These are phyloP conservation scores for Neosilurus hyrtlii DNA, from an alignment of 2,797 vertebrate genomes.

Conservation along the genomic window DNA sequence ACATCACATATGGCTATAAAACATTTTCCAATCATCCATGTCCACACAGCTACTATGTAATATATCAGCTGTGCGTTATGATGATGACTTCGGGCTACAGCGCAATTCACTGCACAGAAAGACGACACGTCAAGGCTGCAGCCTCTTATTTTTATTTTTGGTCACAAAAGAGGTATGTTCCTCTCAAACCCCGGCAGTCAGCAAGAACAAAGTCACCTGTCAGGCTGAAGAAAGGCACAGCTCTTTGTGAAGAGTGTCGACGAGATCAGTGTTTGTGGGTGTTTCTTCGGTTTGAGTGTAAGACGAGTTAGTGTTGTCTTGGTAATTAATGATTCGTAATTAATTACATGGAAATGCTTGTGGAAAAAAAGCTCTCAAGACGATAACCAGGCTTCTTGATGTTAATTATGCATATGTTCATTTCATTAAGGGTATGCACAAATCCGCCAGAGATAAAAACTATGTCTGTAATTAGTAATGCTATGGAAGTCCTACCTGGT, in stretches of 20 bases:
- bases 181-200: neutral
- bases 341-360: neutral
- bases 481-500: conserved; percentile 78
- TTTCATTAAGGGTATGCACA: neutral
- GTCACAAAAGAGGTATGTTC: conserved; percentile 33
- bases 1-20: conserved; percentile 14
- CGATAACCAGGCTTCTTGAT: neutral
- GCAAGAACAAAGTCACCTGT: neutral
- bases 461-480: no score
- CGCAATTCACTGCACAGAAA: conserved; percentile 17
- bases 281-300: neutral
- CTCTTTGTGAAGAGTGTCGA: neutral
- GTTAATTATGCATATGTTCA: neutral
- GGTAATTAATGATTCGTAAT: neutral
- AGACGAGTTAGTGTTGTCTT: neutral
- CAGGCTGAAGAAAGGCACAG: neutral
- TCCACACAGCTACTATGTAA: conserved; percentile 7
- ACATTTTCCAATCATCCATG: conserved; percentile 33
- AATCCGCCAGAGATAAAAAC: neutral
- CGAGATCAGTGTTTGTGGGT: neutral
- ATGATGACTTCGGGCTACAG: conserved; percentile 6
- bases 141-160: conserved; percentile 28
- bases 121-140: conserved; percentile 22
- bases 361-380: neutral
- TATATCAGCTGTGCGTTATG: conserved; percentile 19